A percentile compares a stretch with the other conserved stretches of the same genome.
Conservation (phyloP, 2,888 invertebrate genomes). For the Netelia fuscicornis region DNA sequence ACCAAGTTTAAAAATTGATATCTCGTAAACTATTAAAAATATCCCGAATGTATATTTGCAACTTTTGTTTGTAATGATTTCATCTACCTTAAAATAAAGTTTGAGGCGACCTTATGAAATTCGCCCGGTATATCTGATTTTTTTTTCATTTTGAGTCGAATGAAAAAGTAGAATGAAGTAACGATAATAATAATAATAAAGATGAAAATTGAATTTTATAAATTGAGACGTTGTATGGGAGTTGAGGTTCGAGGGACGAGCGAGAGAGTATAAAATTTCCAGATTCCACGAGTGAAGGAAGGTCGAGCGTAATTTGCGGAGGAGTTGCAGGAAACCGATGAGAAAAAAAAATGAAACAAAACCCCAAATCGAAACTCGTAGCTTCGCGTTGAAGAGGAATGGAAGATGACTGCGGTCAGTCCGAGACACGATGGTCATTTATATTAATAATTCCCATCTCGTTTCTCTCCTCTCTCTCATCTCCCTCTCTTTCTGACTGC, state of each 20-base stretch:
- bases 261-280: not conserved
- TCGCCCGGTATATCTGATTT: too few relatives aligned
- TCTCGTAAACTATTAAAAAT: too few relatives aligned
- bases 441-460: conserved; percentile 54
- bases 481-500: conserved; percentile 1
- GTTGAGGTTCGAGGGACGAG: not conserved
- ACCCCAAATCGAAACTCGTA: not conserved
- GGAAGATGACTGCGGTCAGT: conserved; percentile 20
- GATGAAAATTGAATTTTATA: not conserved
- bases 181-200: not conserved
- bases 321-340: not conserved
- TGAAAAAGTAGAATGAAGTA: not conserved
- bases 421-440: conserved; percentile 47
- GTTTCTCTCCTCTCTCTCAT: conserved; percentile 3
- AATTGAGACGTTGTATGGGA: not conserved
- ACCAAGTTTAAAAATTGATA: too few relatives aligned
- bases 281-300: not conserved
- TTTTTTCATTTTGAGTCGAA: too few relatives aligned
- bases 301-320: conserved; percentile 11
- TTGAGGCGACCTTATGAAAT: too few relatives aligned
- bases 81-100: too few relatives aligned
- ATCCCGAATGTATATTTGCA: too few relatives aligned
- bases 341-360: conserved; percentile 12
- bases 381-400: conserved; percentile 12
- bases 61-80: too few relatives aligned